Conservation (phyloP, 1,140 invertebrate species). For the Anadara kagoshimensis region DNA sequence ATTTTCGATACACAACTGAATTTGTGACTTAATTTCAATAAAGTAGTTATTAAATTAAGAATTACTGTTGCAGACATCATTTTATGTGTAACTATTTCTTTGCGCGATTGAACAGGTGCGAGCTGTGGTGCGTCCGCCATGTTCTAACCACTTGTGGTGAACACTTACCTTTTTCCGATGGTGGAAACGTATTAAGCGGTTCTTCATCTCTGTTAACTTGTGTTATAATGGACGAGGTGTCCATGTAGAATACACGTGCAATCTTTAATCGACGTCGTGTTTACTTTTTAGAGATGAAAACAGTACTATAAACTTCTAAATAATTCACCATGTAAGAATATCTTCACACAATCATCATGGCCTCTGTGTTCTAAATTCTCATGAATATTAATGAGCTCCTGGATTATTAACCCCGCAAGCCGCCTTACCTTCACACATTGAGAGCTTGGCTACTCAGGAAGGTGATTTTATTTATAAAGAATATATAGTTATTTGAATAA, state of each 20-base stretch:
- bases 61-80: no score
- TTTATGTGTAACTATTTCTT: slow-evolving; percentile 1
- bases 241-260: slow-evolving; percentile 83
- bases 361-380: slow-evolving; percentile 14
- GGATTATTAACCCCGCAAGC: no score
- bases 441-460: no score
- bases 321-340: slow-evolving; percentile 45
- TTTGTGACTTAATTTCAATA: no score
- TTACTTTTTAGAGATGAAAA: slow-evolving; percentile 46
- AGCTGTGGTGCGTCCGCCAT: slow-evolving; percentile 29
- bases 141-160: slow-evolving; percentile 30
- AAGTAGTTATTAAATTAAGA: no score
- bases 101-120: slow-evolving; percentile 19
- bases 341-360: slow-evolving; percentile 35
- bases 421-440: no score
- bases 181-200: slow-evolving; percentile 91
- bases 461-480: no score
- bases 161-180: slow-evolving; percentile 89
- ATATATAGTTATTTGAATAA: no score
- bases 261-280: slow-evolving; percentile 63
- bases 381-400: no score
- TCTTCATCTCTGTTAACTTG: slow-evolving; percentile 97
- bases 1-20: no score
- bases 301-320: slow-evolving; percentile 46
- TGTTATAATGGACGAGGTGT: slow-evolving; percentile 98